Evolutionary conservation across 2,113 vertebrate species (phyloP).

Genomic region (Vicugna pacos): DNA sequence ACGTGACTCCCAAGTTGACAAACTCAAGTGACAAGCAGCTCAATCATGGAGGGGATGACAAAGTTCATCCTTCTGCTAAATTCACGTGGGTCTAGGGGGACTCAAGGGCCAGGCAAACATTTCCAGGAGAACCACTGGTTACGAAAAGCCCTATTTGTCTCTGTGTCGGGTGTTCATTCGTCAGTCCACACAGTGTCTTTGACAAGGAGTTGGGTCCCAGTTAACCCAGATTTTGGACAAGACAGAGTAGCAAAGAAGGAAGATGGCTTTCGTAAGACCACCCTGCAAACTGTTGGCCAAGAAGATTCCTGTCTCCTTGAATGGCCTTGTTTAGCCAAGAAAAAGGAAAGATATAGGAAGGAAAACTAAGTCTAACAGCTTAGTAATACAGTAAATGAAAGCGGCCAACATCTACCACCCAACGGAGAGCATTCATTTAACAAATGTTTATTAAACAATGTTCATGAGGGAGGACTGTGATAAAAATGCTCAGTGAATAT

Average conservation of each 20-base stretch:
- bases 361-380: background rate
- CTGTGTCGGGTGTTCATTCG: slow-evolving; percentile 51
- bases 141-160: slow-evolving; percentile 36
- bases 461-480: background rate
- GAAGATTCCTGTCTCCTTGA: background rate
- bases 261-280: background rate
- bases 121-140: background rate
- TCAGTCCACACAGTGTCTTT: slow-evolving; percentile 51
- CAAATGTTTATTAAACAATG: background rate
- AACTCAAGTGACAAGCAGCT: background rate
- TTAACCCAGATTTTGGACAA: slow-evolving; percentile 70
- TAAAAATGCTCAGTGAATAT: background rate
- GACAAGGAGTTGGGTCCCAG: slow-evolving; percentile 73
- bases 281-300: background rate
- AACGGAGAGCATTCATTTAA: background rate
- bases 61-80: background rate
- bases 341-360: background rate
- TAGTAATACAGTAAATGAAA: background rate
- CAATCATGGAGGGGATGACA: background rate
- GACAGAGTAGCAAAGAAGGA: slow-evolving; percentile 9
- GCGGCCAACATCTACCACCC: background rate
- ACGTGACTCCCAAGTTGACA: background rate
- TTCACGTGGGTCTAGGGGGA: background rate
- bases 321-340: background rate
- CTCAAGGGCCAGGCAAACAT: background rate